Conservation (phyloP, 2,888 invertebrate genomes). For the Petrolisthes manimaculis region DNA sequence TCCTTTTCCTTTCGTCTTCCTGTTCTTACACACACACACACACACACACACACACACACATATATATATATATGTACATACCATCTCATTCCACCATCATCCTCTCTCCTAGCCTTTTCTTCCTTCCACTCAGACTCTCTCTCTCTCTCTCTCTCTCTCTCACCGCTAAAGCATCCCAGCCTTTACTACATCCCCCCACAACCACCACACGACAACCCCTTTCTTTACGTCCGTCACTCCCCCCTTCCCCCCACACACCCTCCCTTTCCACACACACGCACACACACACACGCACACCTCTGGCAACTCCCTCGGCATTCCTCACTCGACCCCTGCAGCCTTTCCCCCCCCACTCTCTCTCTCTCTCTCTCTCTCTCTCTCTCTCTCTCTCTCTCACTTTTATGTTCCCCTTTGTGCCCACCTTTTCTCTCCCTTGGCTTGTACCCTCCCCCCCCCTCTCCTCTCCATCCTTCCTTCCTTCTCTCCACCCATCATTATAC, state of each 20-base stretch:
- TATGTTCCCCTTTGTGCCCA: not conserved
- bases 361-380: conserved; percentile 22
- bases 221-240: not conserved
- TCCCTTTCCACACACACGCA: not conserved
- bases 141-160: not conserved
- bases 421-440: not conserved
- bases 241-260: not conserved
- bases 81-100: not conserved
- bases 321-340: conserved; percentile 2
- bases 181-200: not conserved
- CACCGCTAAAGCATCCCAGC: not conserved
- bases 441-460: not conserved
- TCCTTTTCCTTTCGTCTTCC: too few species aligned
- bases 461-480: not conserved
- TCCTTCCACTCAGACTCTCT: not conserved
- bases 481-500: not conserved
- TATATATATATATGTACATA: not conserved
- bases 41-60: too few species aligned
- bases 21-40: too few species aligned
- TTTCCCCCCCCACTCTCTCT: conserved; percentile 22
- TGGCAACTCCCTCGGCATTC: not conserved
- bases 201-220: not conserved
- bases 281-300: not conserved
- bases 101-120: not conserved
- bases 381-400: not conserved